These are phyloP conservation scores for Greenwoodochromis staneri DNA, from an alignment of 2,113 vertebrate species.

Conservation along the genomic window DNA sequence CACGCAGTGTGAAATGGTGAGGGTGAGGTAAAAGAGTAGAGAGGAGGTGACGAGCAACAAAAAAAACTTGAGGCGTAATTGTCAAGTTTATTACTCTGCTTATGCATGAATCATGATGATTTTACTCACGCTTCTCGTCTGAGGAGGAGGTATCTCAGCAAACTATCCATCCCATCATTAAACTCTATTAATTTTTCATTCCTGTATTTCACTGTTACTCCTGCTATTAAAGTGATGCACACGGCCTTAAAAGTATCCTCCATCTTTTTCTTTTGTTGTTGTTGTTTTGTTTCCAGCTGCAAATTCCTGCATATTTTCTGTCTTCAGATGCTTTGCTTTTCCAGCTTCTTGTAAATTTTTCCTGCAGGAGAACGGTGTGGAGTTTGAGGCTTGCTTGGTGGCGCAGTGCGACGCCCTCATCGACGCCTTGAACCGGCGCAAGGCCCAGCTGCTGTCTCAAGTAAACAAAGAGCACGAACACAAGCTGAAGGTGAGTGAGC, in stretches of 20 bases:
- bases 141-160: neutral
- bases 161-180: neutral
- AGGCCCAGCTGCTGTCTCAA: constrained; percentile 87
- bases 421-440: constrained; percentile 92
- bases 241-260: neutral
- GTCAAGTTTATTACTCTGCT: neutral
- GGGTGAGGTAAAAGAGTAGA: neutral
- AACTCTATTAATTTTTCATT: neutral
- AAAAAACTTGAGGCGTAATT: neutral
- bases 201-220: neutral
- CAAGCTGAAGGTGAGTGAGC: constrained; percentile 84
- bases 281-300: neutral
- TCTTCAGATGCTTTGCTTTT: neutral
- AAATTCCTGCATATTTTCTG: neutral
- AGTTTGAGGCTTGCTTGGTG: constrained; percentile 96
- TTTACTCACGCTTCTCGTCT: neutral
- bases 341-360: neutral
- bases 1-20: neutral
- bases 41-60: neutral
- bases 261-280: neutral
- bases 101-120: neutral
- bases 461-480: constrained; percentile 98
- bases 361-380: constrained; percentile 91
- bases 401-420: constrained; percentile 98
- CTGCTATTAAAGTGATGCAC: neutral